Evolutionary conservation across 2,797 vertebrate genomes (phyloP).

Genomic region (Sebastes taczanowskii): DNA sequence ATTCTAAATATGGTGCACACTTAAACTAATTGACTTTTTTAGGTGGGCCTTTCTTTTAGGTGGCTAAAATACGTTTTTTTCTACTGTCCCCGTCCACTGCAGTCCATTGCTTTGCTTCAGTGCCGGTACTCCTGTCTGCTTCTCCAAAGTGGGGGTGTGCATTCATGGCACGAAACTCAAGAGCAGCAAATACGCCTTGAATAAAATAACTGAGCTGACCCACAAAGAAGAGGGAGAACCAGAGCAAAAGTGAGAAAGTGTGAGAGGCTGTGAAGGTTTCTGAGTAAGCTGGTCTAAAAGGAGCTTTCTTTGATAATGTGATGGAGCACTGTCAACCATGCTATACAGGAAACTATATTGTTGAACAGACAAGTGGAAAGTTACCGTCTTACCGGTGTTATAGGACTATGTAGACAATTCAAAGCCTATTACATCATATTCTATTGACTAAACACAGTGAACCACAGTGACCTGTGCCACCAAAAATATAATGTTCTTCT

Average conservation of each 20-base stretch:
- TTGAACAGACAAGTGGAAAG: neutral
- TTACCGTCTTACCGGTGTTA: neutral
- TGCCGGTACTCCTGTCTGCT: neutral
- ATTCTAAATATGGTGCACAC: neutral
- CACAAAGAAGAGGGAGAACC: constrained; percentile 4
- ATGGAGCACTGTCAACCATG: neutral
- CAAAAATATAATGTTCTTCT: neutral
- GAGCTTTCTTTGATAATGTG: neutral
- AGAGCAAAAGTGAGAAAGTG: neutral
- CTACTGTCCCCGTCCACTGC: neutral
- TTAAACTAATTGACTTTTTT: neutral
- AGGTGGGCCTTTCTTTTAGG: neutral
- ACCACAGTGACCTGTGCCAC: neutral
- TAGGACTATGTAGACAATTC: neutral
- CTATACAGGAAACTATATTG: neutral
- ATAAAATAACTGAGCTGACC: constrained; percentile 20
- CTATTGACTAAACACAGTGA: neutral
- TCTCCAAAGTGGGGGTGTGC: neutral
- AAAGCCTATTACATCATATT: neutral
- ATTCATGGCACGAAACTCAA: neutral
- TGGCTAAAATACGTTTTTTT: neutral
- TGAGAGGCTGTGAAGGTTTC: neutral
- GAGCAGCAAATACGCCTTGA: constrained; percentile 10
- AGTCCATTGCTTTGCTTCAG: neutral
- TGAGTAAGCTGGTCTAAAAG: constrained; percentile 7